Conservation (phyloP, 1,140 invertebrate species). For the Trigoniulus corallinus region DNA sequence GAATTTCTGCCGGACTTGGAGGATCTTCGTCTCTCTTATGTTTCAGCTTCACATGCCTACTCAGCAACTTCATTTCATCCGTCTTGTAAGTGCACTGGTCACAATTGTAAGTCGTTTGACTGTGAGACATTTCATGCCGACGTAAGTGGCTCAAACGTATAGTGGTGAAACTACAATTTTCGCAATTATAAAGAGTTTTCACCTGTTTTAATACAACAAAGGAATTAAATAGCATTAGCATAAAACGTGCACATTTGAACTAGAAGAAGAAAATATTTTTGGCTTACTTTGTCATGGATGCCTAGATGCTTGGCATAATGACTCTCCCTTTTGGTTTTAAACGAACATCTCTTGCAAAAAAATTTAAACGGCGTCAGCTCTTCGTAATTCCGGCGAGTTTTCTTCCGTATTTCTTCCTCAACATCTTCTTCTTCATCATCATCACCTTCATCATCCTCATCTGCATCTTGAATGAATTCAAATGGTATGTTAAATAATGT, state of each 20-base stretch:
- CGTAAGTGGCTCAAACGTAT: conserved; percentile 21
- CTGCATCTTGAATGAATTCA: too few relatives aligned
- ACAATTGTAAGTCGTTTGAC: conserved; percentile 17
- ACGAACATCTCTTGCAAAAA: conserved; percentile 25
- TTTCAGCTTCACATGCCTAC: conserved; percentile 12
- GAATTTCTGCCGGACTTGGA: conserved; percentile 1
- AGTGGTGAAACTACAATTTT: conserved; percentile 22
- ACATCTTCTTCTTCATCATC: neutral
- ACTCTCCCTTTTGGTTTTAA: conserved; percentile 26
- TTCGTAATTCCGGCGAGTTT: conserved; percentile 15
- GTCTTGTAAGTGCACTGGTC: conserved; percentile 14
- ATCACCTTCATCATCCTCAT: neutral
- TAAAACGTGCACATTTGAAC: neutral
- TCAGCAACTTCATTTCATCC: conserved; percentile 14
- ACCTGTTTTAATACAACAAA: conserved; percentile 11
- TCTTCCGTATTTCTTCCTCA: neutral
- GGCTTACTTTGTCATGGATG: conserved; percentile 19
- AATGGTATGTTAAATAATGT: neutral
- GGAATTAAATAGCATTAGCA: neutral
- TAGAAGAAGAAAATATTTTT: neutral
- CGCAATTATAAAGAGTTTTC: conserved; percentile 20
- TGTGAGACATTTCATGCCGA: conserved; percentile 24
- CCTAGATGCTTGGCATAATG: conserved; percentile 23
- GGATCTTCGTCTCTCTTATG: conserved; percentile 7
- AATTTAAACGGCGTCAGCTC: conserved; percentile 21